phyloP scores from a whole-genome alignment of 2,113 vertebrate species.

The Axis porcinus region DNA sequence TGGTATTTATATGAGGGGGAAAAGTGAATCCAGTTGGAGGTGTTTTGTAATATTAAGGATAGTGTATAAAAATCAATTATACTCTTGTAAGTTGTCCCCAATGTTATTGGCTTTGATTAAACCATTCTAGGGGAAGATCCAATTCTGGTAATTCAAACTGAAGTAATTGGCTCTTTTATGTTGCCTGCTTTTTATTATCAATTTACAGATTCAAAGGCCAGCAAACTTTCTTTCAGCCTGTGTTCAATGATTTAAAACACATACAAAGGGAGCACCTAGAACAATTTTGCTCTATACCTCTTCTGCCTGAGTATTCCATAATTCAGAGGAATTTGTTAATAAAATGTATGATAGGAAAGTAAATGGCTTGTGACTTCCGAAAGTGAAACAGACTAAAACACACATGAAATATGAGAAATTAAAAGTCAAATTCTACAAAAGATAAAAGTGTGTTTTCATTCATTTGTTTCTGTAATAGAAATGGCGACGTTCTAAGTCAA shows the following conservation, averaged over 20 bases:
- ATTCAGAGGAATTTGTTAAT: background rate
- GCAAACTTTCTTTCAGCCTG: constrained; percentile 20
- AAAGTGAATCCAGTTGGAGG: constrained; percentile 19
- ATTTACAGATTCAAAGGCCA: constrained; percentile 42
- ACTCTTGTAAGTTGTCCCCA: constrained; percentile 24
- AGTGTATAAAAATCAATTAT: constrained; percentile 64
- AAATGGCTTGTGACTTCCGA: background rate
- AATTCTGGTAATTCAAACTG: constrained; percentile 54
- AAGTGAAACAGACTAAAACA: background rate
- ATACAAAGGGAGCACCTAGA: background rate
- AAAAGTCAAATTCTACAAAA: background rate
- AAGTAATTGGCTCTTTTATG: constrained; percentile 64
- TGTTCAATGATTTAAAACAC: background rate
- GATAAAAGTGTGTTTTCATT: background rate
- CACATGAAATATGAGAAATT: background rate
- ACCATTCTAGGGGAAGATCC: constrained; percentile 38
- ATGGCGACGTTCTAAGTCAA: background rate
- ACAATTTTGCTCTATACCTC: background rate
- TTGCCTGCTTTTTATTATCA: constrained; percentile 58
- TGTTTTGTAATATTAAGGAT: constrained; percentile 57
- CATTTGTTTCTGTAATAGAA: background rate
- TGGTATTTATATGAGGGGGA: constrained; percentile 35
- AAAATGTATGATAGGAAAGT: background rate
- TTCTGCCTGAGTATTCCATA: background rate
- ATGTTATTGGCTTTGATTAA: constrained; percentile 66